phyloP scores from a whole-genome alignment of 2,113 vertebrate genomes.

The Petrocephalus zakoni region DNA sequence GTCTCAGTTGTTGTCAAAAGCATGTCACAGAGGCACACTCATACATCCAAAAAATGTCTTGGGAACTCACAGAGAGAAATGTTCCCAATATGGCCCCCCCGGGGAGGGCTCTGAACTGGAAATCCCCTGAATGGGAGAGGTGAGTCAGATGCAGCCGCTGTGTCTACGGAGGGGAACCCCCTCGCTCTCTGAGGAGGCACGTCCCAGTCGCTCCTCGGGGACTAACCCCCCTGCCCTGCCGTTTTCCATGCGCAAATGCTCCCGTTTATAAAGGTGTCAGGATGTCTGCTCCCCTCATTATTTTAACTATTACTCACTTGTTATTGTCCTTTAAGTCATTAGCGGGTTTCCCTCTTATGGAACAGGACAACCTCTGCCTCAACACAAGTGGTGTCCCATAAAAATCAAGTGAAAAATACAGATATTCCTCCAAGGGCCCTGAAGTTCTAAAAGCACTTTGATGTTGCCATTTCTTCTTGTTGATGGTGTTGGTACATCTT shows the following conservation, averaged over 20 bases:
- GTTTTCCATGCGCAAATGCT: background rate
- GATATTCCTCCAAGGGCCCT: background rate
- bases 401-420: background rate
- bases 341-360: background rate
- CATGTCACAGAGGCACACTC: background rate
- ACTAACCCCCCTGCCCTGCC: too few species aligned
- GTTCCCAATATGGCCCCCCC: background rate
- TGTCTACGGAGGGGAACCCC: background rate
- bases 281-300: background rate
- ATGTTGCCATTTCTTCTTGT: background rate
- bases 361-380: background rate
- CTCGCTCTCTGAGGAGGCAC: background rate
- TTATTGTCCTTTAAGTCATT: background rate
- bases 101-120: background rate
- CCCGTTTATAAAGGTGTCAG: background rate
- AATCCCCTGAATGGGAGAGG: slow-evolving; percentile 4
- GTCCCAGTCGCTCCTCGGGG: background rate
- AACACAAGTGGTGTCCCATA: background rate
- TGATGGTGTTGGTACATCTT: background rate
- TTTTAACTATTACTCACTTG: background rate
- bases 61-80: background rate
- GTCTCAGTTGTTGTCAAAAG: background rate
- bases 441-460: background rate
- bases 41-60: background rate
- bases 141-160: slow-evolving; percentile 3